Evolutionary conservation across 2,888 invertebrate genomes (phyloP).

Genomic region (Tolmerus cingulatus): DNA sequence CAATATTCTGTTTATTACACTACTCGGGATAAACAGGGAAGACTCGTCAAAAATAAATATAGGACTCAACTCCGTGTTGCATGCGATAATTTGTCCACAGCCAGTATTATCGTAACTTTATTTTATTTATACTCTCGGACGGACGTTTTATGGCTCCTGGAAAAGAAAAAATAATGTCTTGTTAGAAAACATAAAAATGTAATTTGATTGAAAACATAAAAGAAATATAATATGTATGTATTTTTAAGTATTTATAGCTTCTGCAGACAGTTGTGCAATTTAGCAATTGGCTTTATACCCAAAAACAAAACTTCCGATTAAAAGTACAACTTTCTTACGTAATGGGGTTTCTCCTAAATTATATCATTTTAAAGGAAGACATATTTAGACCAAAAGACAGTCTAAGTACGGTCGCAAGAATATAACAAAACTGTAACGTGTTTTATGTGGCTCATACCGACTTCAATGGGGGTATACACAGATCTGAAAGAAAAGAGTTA

Average conservation of each 20-base stretch:
- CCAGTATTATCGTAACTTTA: constrained; percentile 22
- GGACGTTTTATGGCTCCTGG: constrained; percentile 20
- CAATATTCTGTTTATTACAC: background rate
- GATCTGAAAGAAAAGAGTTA: background rate
- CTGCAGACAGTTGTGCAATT: background rate
- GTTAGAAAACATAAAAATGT: background rate
- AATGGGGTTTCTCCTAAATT: background rate
- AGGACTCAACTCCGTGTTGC: background rate
- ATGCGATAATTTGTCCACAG: constrained; percentile 33
- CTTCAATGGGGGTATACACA: too few relatives aligned
- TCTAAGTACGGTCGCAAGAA: background rate
- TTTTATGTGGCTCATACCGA: too few relatives aligned
- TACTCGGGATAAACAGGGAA: background rate
- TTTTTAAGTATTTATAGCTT: too few relatives aligned
- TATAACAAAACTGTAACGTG: background rate
- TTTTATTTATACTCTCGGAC: background rate
- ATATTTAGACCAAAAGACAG: background rate
- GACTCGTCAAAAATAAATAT: background rate
- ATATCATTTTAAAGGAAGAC: background rate
- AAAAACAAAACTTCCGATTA: too few relatives aligned
- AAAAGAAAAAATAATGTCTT: background rate
- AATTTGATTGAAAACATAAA: background rate
- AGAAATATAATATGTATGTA: background rate
- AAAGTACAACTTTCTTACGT: background rate
- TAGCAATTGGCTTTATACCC: background rate